Percentiles rank a stretch among this genome's conserved stretches.
phyloP scores from a whole-genome alignment of 2,888 invertebrate species.

The Amiota communis region DNA sequence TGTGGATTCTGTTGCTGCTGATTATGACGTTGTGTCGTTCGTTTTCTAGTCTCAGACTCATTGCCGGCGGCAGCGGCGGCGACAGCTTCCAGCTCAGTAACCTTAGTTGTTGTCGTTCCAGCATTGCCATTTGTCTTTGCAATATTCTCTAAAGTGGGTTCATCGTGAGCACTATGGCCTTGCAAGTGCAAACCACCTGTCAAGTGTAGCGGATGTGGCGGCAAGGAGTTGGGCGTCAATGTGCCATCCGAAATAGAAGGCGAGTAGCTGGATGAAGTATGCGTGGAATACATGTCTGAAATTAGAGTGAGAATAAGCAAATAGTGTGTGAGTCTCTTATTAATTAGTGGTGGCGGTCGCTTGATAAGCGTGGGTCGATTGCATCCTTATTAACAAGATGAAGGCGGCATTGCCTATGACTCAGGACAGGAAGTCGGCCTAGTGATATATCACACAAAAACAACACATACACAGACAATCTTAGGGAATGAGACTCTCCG shows the following conservation, averaged over 20 bases:
- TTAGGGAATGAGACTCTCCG: slow-evolving; percentile 3
- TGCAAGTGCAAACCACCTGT: slow-evolving; percentile 14
- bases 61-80: slow-evolving; percentile 40
- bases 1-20: slow-evolving; percentile 41
- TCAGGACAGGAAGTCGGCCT: slow-evolving; percentile 54
- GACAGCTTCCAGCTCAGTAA: slow-evolving; percentile 43
- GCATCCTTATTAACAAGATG: slow-evolving; percentile 62
- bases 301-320: slow-evolving; percentile 35
- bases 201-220: slow-evolving; percentile 47
- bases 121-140: slow-evolving; percentile 29
- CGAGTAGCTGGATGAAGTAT: slow-evolving; percentile 73
- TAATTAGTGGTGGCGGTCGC: slow-evolving; percentile 4
- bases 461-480: background rate
- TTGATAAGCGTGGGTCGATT: slow-evolving; percentile 48
- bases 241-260: slow-evolving; percentile 73
- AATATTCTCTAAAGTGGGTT: background rate
- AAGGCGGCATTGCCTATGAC: slow-evolving; percentile 44
- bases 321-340: background rate
- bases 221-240: slow-evolving; percentile 71
- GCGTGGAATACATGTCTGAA: slow-evolving; percentile 73
- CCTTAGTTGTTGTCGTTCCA: background rate
- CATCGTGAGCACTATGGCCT: slow-evolving; percentile 27
- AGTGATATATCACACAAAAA: background rate
- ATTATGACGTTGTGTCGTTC: slow-evolving; percentile 38
- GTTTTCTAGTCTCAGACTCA: slow-evolving; percentile 45